A percentile compares a stretch with the other conserved stretches of the same genome.
Conservation (phyloP, 2,113 vertebrate species). For the Pelvicachromis taeniatus region DNA sequence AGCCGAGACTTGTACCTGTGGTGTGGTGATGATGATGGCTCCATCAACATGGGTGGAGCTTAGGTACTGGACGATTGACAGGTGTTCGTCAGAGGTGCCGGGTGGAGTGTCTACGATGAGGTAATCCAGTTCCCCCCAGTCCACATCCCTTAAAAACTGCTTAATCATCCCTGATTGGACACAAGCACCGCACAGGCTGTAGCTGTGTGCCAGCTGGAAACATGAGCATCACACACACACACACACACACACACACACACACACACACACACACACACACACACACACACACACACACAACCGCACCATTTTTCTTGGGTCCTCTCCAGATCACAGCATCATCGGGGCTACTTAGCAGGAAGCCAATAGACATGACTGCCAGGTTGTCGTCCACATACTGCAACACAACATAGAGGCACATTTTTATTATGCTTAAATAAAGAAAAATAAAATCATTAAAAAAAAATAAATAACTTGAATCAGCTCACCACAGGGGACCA, state of each 20-base stretch:
- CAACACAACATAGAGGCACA: conserved; percentile 4
- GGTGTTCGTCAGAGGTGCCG: conserved; percentile 91
- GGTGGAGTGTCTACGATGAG: conserved; percentile 92
- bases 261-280: neutral
- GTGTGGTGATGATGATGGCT: conserved; percentile 88
- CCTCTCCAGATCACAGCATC: conserved; percentile 98
- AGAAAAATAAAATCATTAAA: accelerated
- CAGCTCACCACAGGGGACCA: conserved; percentile 98
- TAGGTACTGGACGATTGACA: conserved; percentile 91
- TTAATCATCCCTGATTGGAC: conserved; percentile 87
- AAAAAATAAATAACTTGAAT: neutral
- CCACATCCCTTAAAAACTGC: conserved; percentile 93
- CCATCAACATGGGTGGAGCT: conserved; percentile 79
- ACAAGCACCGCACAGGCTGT: neutral
- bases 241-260: neutral
- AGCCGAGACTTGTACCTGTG: conserved; percentile 77
- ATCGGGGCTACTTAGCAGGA: conserved; percentile 90
- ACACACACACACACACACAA: neutral
- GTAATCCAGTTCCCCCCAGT: conserved; percentile 95
- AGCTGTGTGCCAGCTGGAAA: neutral
- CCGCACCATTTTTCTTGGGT: conserved; percentile 91
- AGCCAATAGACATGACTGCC: conserved; percentile 94
- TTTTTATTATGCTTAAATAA: neutral
- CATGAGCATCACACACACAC: neutral
- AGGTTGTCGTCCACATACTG: conserved; percentile 96